These are phyloP conservation scores for Rhombomys opimus DNA, from an alignment of 2,113 vertebrate species.

Conservation along the genomic window DNA sequence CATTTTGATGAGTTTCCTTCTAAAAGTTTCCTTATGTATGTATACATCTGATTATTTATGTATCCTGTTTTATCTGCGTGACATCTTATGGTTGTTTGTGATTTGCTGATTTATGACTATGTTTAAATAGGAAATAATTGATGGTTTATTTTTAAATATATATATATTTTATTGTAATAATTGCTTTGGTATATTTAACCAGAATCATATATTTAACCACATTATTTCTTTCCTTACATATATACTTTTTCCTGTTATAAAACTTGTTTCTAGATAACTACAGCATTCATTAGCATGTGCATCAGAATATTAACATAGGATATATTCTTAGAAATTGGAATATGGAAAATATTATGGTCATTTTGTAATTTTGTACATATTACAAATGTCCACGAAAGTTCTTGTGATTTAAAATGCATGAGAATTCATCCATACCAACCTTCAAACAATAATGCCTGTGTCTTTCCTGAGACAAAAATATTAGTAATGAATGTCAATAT, in stretches of 20 bases:
- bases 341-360: background rate
- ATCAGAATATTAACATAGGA: slow-evolving; percentile 38
- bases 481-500: background rate
- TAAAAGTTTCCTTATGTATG: slow-evolving; percentile 51
- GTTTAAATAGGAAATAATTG: slow-evolving; percentile 32
- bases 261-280: background rate
- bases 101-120: background rate
- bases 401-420: slow-evolving; percentile 16
- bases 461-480: background rate
- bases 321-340: slow-evolving; percentile 28
- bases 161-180: slow-evolving; percentile 15
- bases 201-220: background rate
- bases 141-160: slow-evolving; percentile 54
- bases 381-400: slow-evolving; percentile 9
- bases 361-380: slow-evolving; percentile 30
- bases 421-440: slow-evolving; percentile 2
- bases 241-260: background rate
- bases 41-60: background rate
- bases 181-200: slow-evolving; percentile 48
- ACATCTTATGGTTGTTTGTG: background rate
- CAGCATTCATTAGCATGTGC: background rate
- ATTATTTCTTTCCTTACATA: background rate
- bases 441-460: slow-evolving; percentile 1
- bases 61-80: background rate
- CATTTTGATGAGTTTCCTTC: slow-evolving; percentile 53